These are phyloP conservation scores for Drosophila lacicola DNA, from an alignment of 2,888 invertebrate genomes.

Conservation along the genomic window DNA sequence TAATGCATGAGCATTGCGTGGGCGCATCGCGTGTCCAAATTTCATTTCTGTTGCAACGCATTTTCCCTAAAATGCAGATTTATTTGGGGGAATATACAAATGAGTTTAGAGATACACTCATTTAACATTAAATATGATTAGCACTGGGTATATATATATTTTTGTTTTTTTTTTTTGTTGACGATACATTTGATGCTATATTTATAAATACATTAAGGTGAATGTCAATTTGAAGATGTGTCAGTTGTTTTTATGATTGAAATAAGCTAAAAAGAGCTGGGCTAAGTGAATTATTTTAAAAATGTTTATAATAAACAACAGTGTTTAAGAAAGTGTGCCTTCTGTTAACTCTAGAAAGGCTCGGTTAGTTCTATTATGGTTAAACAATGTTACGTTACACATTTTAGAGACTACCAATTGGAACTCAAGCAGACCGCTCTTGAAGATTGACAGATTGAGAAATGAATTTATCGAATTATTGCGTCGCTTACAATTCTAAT, in stretches of 20 bases:
- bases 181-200: slow-evolving; percentile 6
- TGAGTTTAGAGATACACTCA: slow-evolving; percentile 5
- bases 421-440: too few relatives aligned
- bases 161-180: background rate
- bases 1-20: slow-evolving; percentile 47
- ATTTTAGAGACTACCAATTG: too few relatives aligned
- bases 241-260: background rate
- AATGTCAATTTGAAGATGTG: background rate
- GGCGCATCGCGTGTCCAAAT: slow-evolving; percentile 49
- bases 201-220: slow-evolving; percentile 22
- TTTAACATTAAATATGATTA: slow-evolving; percentile 14
- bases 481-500: too few relatives aligned
- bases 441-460: too few relatives aligned
- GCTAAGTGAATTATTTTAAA: background rate
- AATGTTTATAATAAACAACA: background rate
- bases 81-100: slow-evolving; percentile 17
- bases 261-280: background rate
- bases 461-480: too few relatives aligned
- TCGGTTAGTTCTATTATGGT: too few relatives aligned
- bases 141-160: background rate
- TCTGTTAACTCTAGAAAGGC: too few relatives aligned
- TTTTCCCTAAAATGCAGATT: slow-evolving; percentile 30
- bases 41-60: slow-evolving; percentile 16
- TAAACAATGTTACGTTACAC: too few relatives aligned
- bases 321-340: too few relatives aligned